Conservation (phyloP, 2,888 invertebrate species). For the Mimachlamys varia region DNA sequence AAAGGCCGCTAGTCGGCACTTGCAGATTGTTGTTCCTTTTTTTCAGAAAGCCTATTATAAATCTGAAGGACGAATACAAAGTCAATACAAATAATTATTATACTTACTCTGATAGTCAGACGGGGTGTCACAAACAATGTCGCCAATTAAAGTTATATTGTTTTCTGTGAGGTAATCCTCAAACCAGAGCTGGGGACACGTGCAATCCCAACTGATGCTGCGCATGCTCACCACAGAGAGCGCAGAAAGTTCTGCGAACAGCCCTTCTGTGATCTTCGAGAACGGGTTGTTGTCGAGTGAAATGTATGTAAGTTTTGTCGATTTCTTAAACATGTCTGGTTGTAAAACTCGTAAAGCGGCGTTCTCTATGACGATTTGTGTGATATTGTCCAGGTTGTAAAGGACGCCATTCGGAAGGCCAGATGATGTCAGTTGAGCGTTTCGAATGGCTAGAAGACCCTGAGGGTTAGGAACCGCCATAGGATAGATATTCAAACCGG, state of each 20-base stretch:
- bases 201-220: slow-evolving; percentile 60
- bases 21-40: no score
- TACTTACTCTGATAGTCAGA: slow-evolving; percentile 42
- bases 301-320: slow-evolving; percentile 53
- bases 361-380: slow-evolving; percentile 52
- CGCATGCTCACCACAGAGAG: slow-evolving; percentile 53
- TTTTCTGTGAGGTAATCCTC: slow-evolving; percentile 50
- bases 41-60: no score
- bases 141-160: slow-evolving; percentile 59
- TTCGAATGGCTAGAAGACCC: slow-evolving; percentile 58
- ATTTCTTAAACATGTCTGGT: slow-evolving; percentile 56
- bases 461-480: slow-evolving; percentile 50
- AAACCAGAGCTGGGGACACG: slow-evolving; percentile 61
- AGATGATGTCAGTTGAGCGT: slow-evolving; percentile 57
- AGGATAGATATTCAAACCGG: slow-evolving; percentile 56
- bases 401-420: slow-evolving; percentile 58
- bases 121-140: slow-evolving; percentile 54
- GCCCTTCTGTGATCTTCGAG: slow-evolving; percentile 52
- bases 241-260: slow-evolving; percentile 54
- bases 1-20: no score
- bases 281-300: slow-evolving; percentile 60
- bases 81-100: no score
- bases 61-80: no score
- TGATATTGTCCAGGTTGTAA: slow-evolving; percentile 54
- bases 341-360: slow-evolving; percentile 51